Percentiles rank a stretch among this genome's conserved stretches.
phyloP scores from a whole-genome alignment of 1,140 invertebrate species.

The Berghia stephanieae region DNA sequence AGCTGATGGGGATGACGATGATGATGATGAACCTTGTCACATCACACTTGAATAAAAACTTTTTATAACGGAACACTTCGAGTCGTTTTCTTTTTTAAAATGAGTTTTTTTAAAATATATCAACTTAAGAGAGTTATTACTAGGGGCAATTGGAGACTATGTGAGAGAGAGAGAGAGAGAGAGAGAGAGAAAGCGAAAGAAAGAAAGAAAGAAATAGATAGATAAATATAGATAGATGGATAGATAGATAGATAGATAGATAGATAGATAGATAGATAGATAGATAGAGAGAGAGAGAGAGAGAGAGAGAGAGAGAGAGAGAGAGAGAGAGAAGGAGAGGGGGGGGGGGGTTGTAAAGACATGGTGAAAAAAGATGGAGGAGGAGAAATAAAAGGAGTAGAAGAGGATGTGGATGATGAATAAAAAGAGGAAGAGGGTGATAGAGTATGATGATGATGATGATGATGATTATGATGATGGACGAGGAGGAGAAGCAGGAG shows the following conservation, averaged over 20 bases:
- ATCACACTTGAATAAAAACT: no score
- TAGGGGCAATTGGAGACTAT: no score
- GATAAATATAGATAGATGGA: background rate
- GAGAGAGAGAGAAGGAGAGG: constrained; percentile 24
- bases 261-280: constrained; percentile 24
- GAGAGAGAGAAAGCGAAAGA: constrained; percentile 27
- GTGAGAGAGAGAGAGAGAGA: constrained; percentile 17
- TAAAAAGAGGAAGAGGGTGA: background rate
- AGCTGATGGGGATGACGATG: no score
- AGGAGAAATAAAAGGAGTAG: constrained; percentile 17
- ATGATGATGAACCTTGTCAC: no score
- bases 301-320: constrained; percentile 19
- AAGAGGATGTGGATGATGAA: background rate
- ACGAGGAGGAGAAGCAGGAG: constrained; percentile 4
- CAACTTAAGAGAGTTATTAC: no score
- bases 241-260: constrained; percentile 21
- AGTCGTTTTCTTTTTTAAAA: no score
- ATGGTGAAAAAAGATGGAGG: constrained; percentile 29
- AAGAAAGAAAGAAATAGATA: background rate
- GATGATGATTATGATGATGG: no score
- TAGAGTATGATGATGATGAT: no score
- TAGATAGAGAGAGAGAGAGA: background rate
- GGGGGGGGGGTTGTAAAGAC: constrained; percentile 21
- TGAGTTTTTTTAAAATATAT: no score
- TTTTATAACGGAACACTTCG: no score